Evolutionary conservation across 2,888 invertebrate genomes (phyloP), one percentile per base, ranked within the genome.

Genomic region (Calameuta pallipes): DNA sequence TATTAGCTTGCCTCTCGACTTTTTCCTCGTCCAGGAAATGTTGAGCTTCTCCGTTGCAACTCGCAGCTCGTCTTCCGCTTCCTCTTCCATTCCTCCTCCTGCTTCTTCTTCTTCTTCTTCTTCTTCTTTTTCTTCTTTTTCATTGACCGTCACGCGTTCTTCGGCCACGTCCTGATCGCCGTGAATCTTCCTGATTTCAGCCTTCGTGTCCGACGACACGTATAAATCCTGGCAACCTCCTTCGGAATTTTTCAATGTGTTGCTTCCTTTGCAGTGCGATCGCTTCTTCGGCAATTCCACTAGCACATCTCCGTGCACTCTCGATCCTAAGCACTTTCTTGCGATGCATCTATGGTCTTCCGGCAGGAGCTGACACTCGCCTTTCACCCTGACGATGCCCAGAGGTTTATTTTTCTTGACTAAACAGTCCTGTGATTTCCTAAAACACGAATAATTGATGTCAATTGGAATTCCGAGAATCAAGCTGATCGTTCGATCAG

Each of bases 401-500:
- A 71, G 11, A 34, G 77, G 31, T 31, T 79, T 23, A 36, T 23
- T 37, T 69, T 76, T 78, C 82, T 75, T 70, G 33, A 4, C 75
- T 80, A 82, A 74, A 69, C 30, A 80, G 33, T 73, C 73, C 69
- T 76, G 23, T 74, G 81, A 69, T 77, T 75, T 80, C 85, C 85
- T 85, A 85, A 85, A 85, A 85, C 85, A 85, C 73, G 75, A 85
- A 85, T 37, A 69, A 82, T 75, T 80, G 23, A n/a, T 73, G 73
- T 85, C 77, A 80, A n/a, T 76, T 41, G 76, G 41, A 15, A 23
- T 74, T 36, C 70, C 15, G 41, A 41, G 41, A 36, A 41, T 41
- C 15, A 41, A 41, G 41, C 41, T 41, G 6, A 41, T 41, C 15
- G 41, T 15, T 41, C 15, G 41, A 41, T 41, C 41, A 41, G 41